Evolutionary conservation across 2,797 vertebrate species (phyloP).

Genomic region (Neopelma chrysocephalum): DNA sequence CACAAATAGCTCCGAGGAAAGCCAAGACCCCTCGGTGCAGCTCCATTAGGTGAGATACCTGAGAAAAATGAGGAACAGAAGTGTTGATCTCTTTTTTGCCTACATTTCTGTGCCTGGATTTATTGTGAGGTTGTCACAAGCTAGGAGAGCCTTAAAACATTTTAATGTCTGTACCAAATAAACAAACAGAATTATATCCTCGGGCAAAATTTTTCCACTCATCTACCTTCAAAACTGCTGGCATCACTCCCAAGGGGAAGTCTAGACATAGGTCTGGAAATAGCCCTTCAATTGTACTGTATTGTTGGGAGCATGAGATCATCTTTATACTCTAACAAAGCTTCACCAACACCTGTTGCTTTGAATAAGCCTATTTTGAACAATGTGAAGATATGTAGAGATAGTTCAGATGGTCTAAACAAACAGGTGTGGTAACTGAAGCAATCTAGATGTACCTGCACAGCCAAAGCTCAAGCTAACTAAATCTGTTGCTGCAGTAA

Average conservation of each 20-base stretch:
- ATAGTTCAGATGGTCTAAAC: not conserved
- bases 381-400: not conserved
- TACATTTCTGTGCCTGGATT: not conserved
- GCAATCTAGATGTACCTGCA: not conserved
- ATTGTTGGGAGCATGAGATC: not conserved
- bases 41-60: not conserved
- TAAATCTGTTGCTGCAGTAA: not conserved
- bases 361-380: not conserved
- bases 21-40: not conserved
- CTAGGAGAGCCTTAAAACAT: not conserved
- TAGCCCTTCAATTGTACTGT: not conserved
- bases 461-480: not conserved
- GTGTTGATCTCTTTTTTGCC: not conserved
- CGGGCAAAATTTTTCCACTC: not conserved
- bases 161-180: not conserved
- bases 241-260: not conserved
- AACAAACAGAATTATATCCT: not conserved
- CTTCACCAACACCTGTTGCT: not conserved
- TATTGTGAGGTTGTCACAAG: not conserved
- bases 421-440: not conserved
- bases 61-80: not conserved
- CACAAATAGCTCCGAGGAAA: not conserved
- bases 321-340: not conserved
- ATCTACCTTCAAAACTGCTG: not conserved
- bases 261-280: not conserved